A percentile compares a stretch with the other conserved stretches of the same genome.
Conservation (phyloP, 2,797 vertebrate species). For the Syndactyla subalaris region DNA sequence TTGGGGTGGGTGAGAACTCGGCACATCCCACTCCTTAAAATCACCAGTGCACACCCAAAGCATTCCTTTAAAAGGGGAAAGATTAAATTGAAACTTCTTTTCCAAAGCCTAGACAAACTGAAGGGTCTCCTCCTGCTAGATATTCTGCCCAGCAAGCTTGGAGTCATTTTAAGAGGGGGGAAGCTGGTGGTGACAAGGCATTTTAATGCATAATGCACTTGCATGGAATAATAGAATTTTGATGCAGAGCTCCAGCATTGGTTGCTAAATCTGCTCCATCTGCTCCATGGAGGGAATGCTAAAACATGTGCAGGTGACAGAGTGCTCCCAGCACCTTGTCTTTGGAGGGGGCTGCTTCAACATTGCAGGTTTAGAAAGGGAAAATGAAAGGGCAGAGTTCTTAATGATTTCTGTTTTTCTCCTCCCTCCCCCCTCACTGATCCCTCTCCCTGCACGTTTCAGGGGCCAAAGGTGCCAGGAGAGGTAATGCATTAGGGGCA, state of each 20-base stretch:
- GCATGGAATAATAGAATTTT: slow-evolving; percentile 59
- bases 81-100: not conserved
- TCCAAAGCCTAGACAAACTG: not conserved
- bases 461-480: slow-evolving; percentile 68
- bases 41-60: not conserved
- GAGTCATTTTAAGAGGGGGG: slow-evolving; percentile 26
- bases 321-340: not conserved
- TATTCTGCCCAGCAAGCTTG: not conserved
- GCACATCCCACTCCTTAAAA: not conserved
- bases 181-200: slow-evolving; percentile 28
- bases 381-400: slow-evolving; percentile 1
- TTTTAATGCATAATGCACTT: slow-evolving; percentile 57
- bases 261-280: slow-evolving; percentile 45
- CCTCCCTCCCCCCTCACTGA: slow-evolving; percentile 15
- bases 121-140: slow-evolving; percentile 16
- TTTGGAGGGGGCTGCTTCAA: not conserved
- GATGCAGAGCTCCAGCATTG: slow-evolving; percentile 38
- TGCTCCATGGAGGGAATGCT: slow-evolving; percentile 35
- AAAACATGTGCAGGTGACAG: slow-evolving; percentile 17
- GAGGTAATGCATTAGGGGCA: slow-evolving; percentile 75
- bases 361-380: not conserved
- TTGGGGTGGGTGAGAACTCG: not conserved
- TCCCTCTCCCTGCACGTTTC: slow-evolving; percentile 51
- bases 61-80: not conserved
- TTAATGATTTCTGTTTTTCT: slow-evolving; percentile 49